Base-by-base conservation (phyloP, 2,888 invertebrate genomes). In the Hedya salicella region DNA sequence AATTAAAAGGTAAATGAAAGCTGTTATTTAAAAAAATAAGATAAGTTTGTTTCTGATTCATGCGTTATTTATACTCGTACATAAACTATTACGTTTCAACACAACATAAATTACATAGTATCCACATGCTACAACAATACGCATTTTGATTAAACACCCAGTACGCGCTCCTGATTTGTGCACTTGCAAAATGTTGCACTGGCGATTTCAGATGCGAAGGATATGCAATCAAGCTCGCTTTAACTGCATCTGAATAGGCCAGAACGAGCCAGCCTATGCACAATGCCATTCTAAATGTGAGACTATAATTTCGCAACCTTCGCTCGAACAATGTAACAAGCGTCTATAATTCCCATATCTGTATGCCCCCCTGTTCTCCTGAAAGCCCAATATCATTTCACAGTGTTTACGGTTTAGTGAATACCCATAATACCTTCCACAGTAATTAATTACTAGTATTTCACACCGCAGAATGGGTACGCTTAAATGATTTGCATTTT, bases 181-280 rank as follows among this genome's bases (percentile, higher is more conserved):
- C 48, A 66, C 44, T 75, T 77, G 73, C 68, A 77, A 82, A 81
- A 78, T 76, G 81, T 80, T 71, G 84, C 78, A 81, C 83, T 84
- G 82, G 77, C 76, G 71, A 53, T 57, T 63, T 59, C 59, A 60
- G 36, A 76, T 75, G 74, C 79, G 77, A 79, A 80, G 80, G 82
- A 80, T 81, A 81, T 76, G 85, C 85, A 87, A 86, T 86, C 85
- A 87, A 80, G 79, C 79, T 78, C 81, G 78, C 80, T 86, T 85
- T 82, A 83, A 82, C 78, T 71, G 76, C 73, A 70, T 68, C 75
- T 85, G 83, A 85, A 85, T 85, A 68, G 81, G 57, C 69, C 68
- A 75, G 44, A 83, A 83, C 77, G 82, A 85, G 80, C 77, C 79
- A 73, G 78, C 75, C 76, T 67, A 71, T 71, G 72, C 72, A 73